Conservation (phyloP, 2,888 invertebrate species). For the Heteropelma amictum region DNA sequence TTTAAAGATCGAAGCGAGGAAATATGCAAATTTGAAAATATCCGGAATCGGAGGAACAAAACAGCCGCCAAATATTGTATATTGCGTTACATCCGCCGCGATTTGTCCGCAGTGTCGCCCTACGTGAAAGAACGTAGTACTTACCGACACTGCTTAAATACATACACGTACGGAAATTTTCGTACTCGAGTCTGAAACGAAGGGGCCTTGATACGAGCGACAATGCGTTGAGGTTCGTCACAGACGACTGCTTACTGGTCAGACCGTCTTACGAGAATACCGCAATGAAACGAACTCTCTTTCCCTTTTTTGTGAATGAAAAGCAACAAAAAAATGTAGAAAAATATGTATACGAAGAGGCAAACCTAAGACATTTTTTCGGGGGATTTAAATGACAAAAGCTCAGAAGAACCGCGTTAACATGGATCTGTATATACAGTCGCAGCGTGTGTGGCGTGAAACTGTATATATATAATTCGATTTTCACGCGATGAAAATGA, state of each 20-base stretch:
- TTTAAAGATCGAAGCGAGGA: too few relatives aligned
- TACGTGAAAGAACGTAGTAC: slow-evolving; percentile 52
- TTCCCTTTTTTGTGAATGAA: slow-evolving; percentile 17
- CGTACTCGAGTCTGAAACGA: slow-evolving; percentile 17
- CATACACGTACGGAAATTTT: slow-evolving; percentile 4
- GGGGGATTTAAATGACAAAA: too few relatives aligned
- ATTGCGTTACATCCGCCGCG: slow-evolving; percentile 29
- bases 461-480: too few relatives aligned
- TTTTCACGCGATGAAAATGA: too few relatives aligned
- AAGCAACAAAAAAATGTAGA: slow-evolving; percentile 7
- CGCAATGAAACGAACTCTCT: slow-evolving; percentile 28
- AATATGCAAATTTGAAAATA: not conserved
- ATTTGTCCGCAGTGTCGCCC: slow-evolving; percentile 26
- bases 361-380: not conserved
- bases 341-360: not conserved
- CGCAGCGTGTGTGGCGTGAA: too few relatives aligned
- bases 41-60: not conserved
- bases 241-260: slow-evolving; percentile 4
- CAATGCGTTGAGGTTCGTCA: slow-evolving; percentile 19
- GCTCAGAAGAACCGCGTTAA: too few relatives aligned
- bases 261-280: not conserved
- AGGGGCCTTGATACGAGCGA: slow-evolving; percentile 35
- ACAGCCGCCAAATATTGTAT: slow-evolving; percentile 11
- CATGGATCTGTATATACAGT: too few relatives aligned
- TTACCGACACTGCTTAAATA: slow-evolving; percentile 1